These are phyloP conservation scores for Epirrhoe tristata DNA, from an alignment of 2,888 invertebrate species.

Conservation along the genomic window DNA sequence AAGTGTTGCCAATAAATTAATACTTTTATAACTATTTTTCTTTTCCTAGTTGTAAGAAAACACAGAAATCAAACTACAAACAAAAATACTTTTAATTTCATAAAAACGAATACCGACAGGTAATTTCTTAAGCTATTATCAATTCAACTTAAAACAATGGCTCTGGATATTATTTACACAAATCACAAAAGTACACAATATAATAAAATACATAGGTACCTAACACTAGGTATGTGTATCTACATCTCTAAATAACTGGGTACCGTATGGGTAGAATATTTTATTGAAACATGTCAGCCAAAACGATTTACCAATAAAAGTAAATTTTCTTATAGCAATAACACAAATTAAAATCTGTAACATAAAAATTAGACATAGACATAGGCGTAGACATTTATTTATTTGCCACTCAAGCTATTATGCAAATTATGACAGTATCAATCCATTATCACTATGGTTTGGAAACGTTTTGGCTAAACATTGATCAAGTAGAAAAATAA, in stretches of 20 bases:
- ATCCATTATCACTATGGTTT: too few species aligned
- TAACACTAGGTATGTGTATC: background rate
- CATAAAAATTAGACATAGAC: too few species aligned
- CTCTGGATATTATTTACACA: background rate
- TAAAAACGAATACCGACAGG: slow-evolving; percentile 63
- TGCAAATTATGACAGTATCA: too few species aligned
- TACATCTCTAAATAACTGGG: background rate
- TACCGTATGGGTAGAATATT: background rate
- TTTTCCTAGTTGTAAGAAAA: slow-evolving; percentile 34
- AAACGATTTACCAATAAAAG: too few species aligned
- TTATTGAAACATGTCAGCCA: background rate
- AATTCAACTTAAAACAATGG: slow-evolving; percentile 8
- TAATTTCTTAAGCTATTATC: slow-evolving; percentile 69
- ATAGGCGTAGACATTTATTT: too few species aligned
- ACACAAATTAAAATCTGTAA: too few species aligned
- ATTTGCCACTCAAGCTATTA: too few species aligned
- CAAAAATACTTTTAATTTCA: slow-evolving; percentile 44
- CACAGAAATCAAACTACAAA: slow-evolving; percentile 46
- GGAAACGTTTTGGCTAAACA: too few species aligned
- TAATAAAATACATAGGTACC: too few species aligned
- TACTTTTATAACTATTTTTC: slow-evolving; percentile 9
- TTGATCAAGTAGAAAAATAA: background rate
- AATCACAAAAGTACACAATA: too few species aligned
- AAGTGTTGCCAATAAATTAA: slow-evolving; percentile 39
- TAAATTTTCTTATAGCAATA: too few species aligned